phyloP scores from a whole-genome alignment of 2,888 invertebrate genomes.

The Pterostichus madidus region DNA sequence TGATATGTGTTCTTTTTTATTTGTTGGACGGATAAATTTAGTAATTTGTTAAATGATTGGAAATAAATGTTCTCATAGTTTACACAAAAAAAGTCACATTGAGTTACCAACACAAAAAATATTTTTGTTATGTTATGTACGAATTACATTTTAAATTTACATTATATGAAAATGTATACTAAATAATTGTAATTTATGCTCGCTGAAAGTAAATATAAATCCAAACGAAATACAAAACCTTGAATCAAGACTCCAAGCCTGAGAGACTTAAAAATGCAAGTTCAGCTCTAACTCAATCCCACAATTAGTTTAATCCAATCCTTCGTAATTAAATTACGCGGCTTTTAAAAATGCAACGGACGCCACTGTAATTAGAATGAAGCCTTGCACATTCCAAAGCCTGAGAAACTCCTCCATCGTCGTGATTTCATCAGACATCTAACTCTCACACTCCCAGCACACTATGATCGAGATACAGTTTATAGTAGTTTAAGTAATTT shows the following conservation, averaged over 20 bases:
- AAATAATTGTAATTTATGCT: too few species aligned
- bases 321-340: neutral
- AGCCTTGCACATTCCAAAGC: constrained; percentile 36
- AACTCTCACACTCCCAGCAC: constrained; percentile 9
- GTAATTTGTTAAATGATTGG: too few species aligned
- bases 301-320: neutral
- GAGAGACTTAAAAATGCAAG: neutral
- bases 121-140: too few species aligned
- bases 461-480: constrained; percentile 20
- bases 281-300: neutral
- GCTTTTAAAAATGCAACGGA: constrained; percentile 2
- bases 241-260: neutral
- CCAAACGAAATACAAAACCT: neutral
- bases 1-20: too few species aligned
- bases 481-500: constrained; percentile 35
- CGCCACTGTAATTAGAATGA: constrained; percentile 30
- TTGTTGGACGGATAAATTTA: too few species aligned
- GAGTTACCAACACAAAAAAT: too few species aligned
- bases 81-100: too few species aligned
- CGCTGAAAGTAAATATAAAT: too few species aligned
- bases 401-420: constrained; percentile 22
- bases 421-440: constrained; percentile 33
- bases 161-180: too few species aligned
- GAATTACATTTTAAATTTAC: too few species aligned
- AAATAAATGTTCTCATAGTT: too few species aligned